Evolutionary conservation across 2,113 vertebrate species (phyloP).

Genomic region (Albula glossodonta): DNA sequence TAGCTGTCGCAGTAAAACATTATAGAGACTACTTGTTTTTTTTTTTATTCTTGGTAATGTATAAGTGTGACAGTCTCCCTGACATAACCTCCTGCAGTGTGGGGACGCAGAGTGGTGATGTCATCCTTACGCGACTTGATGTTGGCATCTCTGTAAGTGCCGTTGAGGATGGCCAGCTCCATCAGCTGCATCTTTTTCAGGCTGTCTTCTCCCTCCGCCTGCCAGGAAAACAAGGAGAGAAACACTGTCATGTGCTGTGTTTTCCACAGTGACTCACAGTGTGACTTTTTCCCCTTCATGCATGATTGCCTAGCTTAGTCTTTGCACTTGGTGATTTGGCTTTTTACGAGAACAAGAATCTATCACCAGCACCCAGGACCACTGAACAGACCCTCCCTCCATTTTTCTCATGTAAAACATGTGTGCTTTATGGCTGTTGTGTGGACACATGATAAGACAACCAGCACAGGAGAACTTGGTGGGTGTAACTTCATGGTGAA

Average conservation of each 20-base stretch:
- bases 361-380: background rate
- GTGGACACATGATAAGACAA: background rate
- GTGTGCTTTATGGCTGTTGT: background rate
- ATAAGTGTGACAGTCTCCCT: background rate
- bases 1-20: background rate
- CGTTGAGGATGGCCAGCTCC: conserved; percentile 98
- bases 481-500: background rate
- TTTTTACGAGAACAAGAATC: background rate
- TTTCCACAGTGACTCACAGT: background rate
- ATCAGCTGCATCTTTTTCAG: conserved; percentile 99
- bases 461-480: background rate
- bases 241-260: background rate
- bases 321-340: background rate
- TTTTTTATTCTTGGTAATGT: background rate
- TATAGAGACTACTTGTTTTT: background rate
- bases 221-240: conserved; percentile 15
- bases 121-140: conserved; percentile 95
- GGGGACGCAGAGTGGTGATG: conserved; percentile 26
- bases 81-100: background rate
- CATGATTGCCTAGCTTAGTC: background rate
- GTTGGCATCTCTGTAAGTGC: conserved; percentile 98
- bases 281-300: background rate
- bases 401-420: background rate
- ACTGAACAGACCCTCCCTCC: background rate
- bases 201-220: conserved; percentile 99